These are phyloP conservation scores for Novumbra hubbsi DNA, from an alignment of 2,797 vertebrate species.

Conservation along the genomic window DNA sequence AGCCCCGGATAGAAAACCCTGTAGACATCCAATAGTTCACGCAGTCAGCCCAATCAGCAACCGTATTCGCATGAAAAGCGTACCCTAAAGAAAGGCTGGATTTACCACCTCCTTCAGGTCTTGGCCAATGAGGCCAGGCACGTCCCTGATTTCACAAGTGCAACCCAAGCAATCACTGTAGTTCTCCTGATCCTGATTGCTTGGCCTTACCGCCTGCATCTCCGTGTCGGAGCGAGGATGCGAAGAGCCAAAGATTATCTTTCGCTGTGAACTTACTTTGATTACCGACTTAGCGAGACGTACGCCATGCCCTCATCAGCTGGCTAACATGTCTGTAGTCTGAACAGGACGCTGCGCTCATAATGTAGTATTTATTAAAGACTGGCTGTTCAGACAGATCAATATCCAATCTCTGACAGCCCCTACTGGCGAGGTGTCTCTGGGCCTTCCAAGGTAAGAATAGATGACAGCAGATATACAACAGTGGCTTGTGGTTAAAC, in stretches of 20 bases:
- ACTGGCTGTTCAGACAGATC: constrained; percentile 73
- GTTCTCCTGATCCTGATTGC: constrained; percentile 8
- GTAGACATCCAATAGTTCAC: constrained; percentile 47
- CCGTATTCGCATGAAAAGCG: constrained; percentile 51
- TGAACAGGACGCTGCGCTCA: constrained; percentile 69
- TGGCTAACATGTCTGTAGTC: constrained; percentile 12
- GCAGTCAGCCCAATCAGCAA: constrained; percentile 55
- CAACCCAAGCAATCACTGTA: constrained; percentile 60
- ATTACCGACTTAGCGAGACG: constrained; percentile 69
- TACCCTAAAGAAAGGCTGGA: constrained; percentile 52
- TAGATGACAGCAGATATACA: constrained; percentile 71
- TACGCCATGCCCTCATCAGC: constrained; percentile 75
- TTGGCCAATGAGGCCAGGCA: constrained; percentile 37
- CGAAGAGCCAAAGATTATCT: constrained; percentile 76
- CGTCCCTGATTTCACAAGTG: constrained; percentile 69
- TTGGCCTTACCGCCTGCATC: neutral
- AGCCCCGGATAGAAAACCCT: constrained; percentile 18
- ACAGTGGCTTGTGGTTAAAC: constrained; percentile 75
- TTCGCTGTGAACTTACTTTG: constrained; percentile 77
- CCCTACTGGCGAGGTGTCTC: constrained; percentile 58
- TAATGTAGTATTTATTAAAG: constrained; percentile 81
- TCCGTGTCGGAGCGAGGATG: constrained; percentile 55
- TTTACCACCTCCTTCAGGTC: constrained; percentile 62
- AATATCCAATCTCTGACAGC: constrained; percentile 66
- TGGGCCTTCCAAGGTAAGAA: constrained; percentile 69